Evolutionary conservation across 2,113 vertebrate genomes (phyloP), one percentile per base, ranked within the genome.

Genomic region (Python bivittatus): DNA sequence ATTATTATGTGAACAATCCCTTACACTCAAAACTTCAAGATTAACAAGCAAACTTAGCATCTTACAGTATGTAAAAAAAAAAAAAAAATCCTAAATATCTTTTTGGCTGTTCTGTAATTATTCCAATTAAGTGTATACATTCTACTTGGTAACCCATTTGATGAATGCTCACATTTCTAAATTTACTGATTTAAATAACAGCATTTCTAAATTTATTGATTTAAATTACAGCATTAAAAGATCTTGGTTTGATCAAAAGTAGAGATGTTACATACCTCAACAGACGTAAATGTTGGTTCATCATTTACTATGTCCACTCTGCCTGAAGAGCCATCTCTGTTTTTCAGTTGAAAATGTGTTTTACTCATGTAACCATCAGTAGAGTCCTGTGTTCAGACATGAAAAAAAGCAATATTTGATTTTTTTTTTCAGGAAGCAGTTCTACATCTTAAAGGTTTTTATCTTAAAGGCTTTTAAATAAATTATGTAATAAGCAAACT

Each of bases 351-450:
- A 92, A 98, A 97, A 58, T 96, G 91, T 64, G 88, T 98, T 97
- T 98, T 98, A 95, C 95, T 97, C 94, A 98, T 97, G 94, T 98
- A 98, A 92, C 97, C 97, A 95, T 98, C 98, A 94, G 92, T 91
- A 94, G 89, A 93, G 88, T 98, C 97, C 98, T 98, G 96, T 33
- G 23, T 94, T 94, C 57, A 96, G 68, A 95, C 92, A 89, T 79
- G 8, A 79, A 79, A 79, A 42, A 79, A 79, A 79, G 33, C 33
- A 79, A 9, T 2, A 38, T 79, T 79, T 79, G 15, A 79, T 22
- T 22, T 42, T 79, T 42, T 33, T 79, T 42, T 42, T 42, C 17
- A 42, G 8, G 72, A 42, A 79, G 22, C 17, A 42, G 22, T 79
- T 79, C 2, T 42, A 42, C 33, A 79, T 42, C 17, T 42, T 79